These are phyloP conservation scores for Sebastiscus albofasciatus DNA, from an alignment of 2,797 vertebrate genomes.

Conservation along the genomic window DNA sequence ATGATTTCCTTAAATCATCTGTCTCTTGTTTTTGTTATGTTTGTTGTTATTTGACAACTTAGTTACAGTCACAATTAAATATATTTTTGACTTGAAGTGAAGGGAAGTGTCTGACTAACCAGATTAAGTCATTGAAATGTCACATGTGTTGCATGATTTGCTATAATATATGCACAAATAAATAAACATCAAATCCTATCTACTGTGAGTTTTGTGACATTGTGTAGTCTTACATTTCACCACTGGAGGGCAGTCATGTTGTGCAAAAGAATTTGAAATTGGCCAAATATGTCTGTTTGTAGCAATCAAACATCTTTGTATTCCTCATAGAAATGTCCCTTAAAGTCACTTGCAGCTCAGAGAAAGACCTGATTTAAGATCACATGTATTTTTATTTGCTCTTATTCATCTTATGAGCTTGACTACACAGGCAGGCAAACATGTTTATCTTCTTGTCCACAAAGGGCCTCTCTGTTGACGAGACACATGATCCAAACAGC, in stretches of 20 bases:
- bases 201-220: neutral
- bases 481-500: neutral
- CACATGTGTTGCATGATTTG: neutral
- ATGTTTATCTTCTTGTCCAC: neutral
- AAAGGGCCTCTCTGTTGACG: neutral
- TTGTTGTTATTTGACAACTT: neutral
- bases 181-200: neutral
- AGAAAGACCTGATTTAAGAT: neutral
- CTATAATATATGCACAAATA: neutral
- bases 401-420: neutral
- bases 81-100: neutral
- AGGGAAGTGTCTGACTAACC: neutral
- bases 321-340: neutral
- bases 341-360: neutral
- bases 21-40: neutral
- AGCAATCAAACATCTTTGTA: neutral
- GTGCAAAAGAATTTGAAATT: neutral
- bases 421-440: neutral
- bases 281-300: no score
- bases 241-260: constrained; percentile 60
- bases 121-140: neutral
- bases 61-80: neutral
- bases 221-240: constrained; percentile 28
- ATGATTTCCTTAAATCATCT: neutral
- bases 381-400: neutral